phyloP scores from a whole-genome alignment of 2,888 invertebrate species.

The Heliconius sara region DNA sequence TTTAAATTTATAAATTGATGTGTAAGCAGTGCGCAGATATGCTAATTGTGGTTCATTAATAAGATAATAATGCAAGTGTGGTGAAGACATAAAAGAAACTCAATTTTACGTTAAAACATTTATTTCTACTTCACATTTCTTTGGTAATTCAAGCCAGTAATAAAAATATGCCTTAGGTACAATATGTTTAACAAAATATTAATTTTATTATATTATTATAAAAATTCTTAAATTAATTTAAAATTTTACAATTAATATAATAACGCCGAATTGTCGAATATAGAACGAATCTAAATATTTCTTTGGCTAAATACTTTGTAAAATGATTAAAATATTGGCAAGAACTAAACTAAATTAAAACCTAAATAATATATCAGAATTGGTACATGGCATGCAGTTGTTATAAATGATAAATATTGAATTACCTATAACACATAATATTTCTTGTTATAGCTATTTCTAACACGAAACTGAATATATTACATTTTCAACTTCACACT shows the following conservation, averaged over 20 bases:
- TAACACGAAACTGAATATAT: neutral
- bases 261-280: slow-evolving; percentile 16
- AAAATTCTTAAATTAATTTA: neutral
- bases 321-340: slow-evolving; percentile 43
- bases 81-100: slow-evolving; percentile 8
- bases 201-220: neutral
- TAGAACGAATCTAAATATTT: slow-evolving; percentile 43
- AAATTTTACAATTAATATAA: slow-evolving; percentile 1
- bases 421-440: neutral
- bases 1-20: neutral
- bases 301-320: slow-evolving; percentile 59
- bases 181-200: slow-evolving; percentile 26
- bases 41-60: neutral
- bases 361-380: neutral
- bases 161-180: slow-evolving; percentile 29
- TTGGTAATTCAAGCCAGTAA: slow-evolving; percentile 64
- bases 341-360: slow-evolving; percentile 38
- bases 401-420: slow-evolving; percentile 16
- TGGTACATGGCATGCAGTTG: slow-evolving; percentile 8
- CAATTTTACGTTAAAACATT: slow-evolving; percentile 23
- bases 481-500: neutral
- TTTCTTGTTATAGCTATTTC: neutral
- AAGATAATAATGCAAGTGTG: neutral
- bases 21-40: neutral
- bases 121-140: slow-evolving; percentile 54